A percentile compares a stretch with the other conserved stretches of the same genome.
Conservation (phyloP, 2,797 vertebrate species). For the Malurus leucopterus region DNA sequence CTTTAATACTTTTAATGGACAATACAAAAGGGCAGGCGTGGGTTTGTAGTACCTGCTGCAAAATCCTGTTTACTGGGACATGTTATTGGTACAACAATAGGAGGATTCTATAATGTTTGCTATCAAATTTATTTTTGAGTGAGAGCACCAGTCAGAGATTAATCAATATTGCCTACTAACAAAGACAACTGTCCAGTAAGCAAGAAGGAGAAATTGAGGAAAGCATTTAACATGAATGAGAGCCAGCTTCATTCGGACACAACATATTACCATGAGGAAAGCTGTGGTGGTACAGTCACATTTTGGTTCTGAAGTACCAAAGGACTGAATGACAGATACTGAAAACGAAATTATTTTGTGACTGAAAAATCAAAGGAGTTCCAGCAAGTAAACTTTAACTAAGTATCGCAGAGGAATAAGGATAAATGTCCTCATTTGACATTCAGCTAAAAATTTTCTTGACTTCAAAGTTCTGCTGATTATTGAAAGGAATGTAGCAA, state of each 20-base stretch:
- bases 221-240: neutral
- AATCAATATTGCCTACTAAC: neutral
- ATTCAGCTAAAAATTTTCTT: neutral
- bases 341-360: neutral
- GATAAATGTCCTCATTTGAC: neutral
- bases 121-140: neutral
- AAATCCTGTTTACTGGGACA: neutral
- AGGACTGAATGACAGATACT: neutral
- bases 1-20: neutral
- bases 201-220: neutral
- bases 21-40: neutral
- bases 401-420: neutral
- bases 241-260: neutral
- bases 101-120: neutral
- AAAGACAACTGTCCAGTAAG: neutral
- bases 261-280: neutral
- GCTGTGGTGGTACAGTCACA: neutral
- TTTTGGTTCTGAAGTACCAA: neutral
- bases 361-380: neutral
- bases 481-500: neutral
- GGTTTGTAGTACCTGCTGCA: neutral
- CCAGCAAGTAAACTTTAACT: neutral
- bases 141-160: neutral
- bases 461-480: conserved; percentile 2
- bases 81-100: neutral